phyloP scores from a whole-genome alignment of 2,797 vertebrate species.

The Syngnathus acus region DNA sequence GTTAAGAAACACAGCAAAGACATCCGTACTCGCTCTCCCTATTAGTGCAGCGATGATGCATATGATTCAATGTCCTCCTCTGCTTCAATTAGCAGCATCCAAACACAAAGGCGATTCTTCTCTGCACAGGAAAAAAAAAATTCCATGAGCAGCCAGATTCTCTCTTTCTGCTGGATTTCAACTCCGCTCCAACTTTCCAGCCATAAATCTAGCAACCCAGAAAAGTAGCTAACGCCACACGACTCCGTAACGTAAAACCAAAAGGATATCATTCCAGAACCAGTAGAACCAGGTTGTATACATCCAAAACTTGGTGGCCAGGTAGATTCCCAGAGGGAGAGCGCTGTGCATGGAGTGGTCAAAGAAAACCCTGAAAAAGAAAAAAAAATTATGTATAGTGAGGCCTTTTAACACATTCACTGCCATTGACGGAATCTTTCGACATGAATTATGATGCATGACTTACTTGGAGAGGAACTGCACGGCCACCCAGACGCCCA shows the following conservation, averaged over 20 bases:
- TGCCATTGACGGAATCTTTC: too few species aligned
- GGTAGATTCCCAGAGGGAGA: slow-evolving; percentile 95
- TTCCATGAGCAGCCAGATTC: not conserved
- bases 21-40: slow-evolving; percentile 2
- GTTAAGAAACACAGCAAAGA: slow-evolving; percentile 74
- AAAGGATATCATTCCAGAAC: slow-evolving; percentile 98
- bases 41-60: slow-evolving; percentile 30
- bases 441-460: not conserved
- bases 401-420: too few species aligned
- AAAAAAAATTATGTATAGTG: not conserved
- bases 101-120: slow-evolving; percentile 26
- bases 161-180: slow-evolving; percentile 13
- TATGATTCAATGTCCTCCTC: slow-evolving; percentile 34
- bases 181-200: not conserved
- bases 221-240: not conserved
- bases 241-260: not conserved
- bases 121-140: slow-evolving; percentile 3
- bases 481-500: slow-evolving; percentile 88
- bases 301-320: slow-evolving; percentile 99
- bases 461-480: slow-evolving; percentile 98
- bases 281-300: slow-evolving; percentile 99
- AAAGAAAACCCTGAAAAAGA: slow-evolving; percentile 85
- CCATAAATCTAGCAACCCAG: not conserved
- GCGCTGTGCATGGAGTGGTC: slow-evolving; percentile 99
- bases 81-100: slow-evolving; percentile 32